These are phyloP conservation scores for Heliconius hewitsoni DNA, from an alignment of 1,140 invertebrate species.

Conservation along the genomic window DNA sequence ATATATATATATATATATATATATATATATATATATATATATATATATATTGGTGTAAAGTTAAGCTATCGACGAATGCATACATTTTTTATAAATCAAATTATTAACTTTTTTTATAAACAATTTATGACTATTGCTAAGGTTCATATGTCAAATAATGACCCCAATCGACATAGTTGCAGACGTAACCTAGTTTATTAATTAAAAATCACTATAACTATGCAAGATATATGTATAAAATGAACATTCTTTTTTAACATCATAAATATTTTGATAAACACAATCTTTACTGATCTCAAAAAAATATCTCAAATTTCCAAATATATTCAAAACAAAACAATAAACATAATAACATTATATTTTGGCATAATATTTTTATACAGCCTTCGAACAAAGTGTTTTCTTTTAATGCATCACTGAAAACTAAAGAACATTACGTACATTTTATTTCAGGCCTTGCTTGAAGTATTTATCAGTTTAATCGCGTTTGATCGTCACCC, in stretches of 20 bases:
- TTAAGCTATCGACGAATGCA: no score
- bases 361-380: background rate
- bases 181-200: background rate
- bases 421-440: conserved; percentile 32
- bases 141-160: conserved; percentile 13
- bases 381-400: background rate
- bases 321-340: background rate
- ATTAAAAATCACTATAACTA: background rate
- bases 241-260: background rate
- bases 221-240: background rate
- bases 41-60: background rate
- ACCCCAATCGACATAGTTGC: background rate
- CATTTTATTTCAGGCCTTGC: conserved; percentile 49
- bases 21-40: no score
- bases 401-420: conserved; percentile 28
- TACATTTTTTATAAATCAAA: background rate
- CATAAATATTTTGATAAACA: background rate
- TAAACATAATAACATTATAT: background rate
- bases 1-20: no score
- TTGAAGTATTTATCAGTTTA: conserved; percentile 50
- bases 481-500: conserved; percentile 63
- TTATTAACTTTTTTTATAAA: background rate
- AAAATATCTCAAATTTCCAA: background rate
- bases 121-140: background rate
- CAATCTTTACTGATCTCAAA: background rate